Percentiles rank a stretch among this genome's conserved stretches.
These are phyloP conservation scores for Eulemur rufifrons DNA, from an alignment of 2,113 vertebrate species.

Conservation along the genomic window DNA sequence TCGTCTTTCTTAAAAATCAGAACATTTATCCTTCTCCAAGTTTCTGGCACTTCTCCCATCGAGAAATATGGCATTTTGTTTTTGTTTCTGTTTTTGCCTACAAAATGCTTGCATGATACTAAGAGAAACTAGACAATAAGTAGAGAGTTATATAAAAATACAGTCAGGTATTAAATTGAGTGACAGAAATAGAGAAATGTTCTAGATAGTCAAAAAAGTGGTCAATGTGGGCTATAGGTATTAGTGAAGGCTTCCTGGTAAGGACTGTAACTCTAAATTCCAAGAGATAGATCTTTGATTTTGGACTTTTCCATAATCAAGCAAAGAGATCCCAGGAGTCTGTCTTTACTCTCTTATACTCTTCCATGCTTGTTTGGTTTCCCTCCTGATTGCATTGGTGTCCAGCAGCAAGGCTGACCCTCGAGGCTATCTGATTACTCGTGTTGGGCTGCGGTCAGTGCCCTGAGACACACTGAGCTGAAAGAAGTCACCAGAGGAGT, in stretches of 20 bases:
- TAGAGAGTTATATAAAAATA: neutral
- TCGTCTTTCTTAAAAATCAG: neutral
- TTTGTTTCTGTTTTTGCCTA: neutral
- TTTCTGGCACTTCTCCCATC: neutral
- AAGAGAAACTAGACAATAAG: neutral
- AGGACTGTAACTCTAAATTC: neutral
- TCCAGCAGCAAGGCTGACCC: neutral
- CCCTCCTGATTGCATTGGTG: neutral
- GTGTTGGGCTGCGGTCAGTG: neutral
- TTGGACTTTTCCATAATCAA: neutral
- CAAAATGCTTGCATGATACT: neutral
- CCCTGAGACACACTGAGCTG: neutral
- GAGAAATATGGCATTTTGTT: neutral
- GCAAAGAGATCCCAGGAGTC: neutral
- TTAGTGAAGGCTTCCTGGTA: neutral
- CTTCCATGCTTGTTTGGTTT: neutral
- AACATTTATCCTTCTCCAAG: neutral
- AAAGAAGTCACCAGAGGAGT: neutral
- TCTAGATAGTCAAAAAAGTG: neutral
- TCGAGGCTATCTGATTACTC: neutral
- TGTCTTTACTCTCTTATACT: neutral
- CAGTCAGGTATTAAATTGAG: neutral
- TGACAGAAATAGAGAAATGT: neutral
- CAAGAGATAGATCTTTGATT: neutral
- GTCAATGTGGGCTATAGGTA: neutral